phyloP scores from a whole-genome alignment of 2,797 vertebrate genomes.

The Taenioides sp. region DNA sequence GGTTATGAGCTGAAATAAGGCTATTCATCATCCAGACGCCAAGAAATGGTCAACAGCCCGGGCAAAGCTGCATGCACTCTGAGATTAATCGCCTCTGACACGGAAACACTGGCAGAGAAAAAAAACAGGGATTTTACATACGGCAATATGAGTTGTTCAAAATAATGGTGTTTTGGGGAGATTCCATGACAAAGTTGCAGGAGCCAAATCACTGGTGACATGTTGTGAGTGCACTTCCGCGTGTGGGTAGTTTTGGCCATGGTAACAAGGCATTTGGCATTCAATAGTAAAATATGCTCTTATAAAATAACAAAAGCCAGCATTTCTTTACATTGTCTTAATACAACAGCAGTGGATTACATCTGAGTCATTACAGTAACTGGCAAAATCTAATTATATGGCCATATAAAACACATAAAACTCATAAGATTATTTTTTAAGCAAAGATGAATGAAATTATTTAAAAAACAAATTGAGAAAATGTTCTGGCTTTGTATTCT shows the following conservation, averaged over 20 bases:
- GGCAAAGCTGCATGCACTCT: constrained; percentile 52
- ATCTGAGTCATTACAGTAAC: too few relatives aligned
- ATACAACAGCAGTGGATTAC: background rate
- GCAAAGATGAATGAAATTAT: too few relatives aligned
- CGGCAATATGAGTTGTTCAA: background rate
- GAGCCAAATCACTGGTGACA: background rate
- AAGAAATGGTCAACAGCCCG: constrained; percentile 56
- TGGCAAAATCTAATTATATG: too few relatives aligned
- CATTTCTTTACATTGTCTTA: background rate
- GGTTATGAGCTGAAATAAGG: constrained; percentile 69
- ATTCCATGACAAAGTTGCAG: background rate
- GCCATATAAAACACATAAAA: too few relatives aligned
- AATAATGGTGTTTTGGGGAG: background rate
- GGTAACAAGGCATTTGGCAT: background rate
- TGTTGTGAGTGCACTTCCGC: background rate
- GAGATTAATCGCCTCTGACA: constrained; percentile 66
- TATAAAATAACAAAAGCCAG: background rate
- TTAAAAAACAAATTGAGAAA: too few relatives aligned
- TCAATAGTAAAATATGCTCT: background rate
- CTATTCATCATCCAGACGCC: constrained; percentile 66
- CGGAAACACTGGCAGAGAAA: constrained; percentile 46
- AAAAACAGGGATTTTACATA: background rate
- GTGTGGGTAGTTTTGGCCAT: background rate
- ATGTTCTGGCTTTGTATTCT: background rate
- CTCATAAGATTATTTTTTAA: too few relatives aligned